phyloP scores from a whole-genome alignment of 2,888 invertebrate species.

The Acanthococcus lagerstroemiae region DNA sequence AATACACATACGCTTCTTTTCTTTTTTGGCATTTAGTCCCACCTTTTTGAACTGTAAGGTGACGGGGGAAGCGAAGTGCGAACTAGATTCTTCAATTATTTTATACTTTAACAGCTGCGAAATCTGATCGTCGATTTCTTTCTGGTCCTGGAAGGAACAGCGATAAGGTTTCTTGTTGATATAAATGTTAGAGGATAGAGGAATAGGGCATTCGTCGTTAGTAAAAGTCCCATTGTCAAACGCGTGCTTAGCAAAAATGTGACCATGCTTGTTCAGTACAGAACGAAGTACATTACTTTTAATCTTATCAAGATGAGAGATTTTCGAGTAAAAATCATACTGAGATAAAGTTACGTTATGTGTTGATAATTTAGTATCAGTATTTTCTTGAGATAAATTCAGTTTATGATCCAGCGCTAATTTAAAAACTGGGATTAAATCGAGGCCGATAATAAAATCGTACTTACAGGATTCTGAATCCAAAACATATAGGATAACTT shows the following conservation, averaged over 20 bases:
- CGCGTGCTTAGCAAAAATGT: not conserved
- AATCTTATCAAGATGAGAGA: too few species aligned
- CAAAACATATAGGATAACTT: not conserved
- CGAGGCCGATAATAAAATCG: slow-evolving; percentile 1
- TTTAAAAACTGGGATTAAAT: not conserved
- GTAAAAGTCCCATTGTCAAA: slow-evolving; percentile 6
- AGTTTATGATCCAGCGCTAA: not conserved
- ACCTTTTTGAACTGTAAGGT: slow-evolving; percentile 13
- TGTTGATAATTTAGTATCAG: too few species aligned
- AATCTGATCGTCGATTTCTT: slow-evolving; percentile 22
- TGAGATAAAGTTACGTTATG: too few species aligned
- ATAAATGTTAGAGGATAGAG: not conserved
- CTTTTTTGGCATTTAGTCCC: not conserved
- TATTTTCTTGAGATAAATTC: not conserved
- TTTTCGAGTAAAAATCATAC: too few species aligned
- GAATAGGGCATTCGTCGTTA: not conserved
- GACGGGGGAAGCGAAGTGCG: slow-evolving; percentile 19
- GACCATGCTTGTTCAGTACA: too few species aligned
- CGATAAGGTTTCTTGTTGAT: slow-evolving; percentile 20
- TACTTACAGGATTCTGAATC: not conserved
- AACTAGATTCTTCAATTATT: slow-evolving; percentile 15
- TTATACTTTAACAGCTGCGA: slow-evolving; percentile 4
- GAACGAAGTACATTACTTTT: too few species aligned
- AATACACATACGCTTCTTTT: not conserved
- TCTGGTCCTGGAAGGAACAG: slow-evolving; percentile 11